Evolutionary conservation across 2,797 vertebrate species (phyloP).

Genomic region (Lithobates sylvaticus): DNA sequence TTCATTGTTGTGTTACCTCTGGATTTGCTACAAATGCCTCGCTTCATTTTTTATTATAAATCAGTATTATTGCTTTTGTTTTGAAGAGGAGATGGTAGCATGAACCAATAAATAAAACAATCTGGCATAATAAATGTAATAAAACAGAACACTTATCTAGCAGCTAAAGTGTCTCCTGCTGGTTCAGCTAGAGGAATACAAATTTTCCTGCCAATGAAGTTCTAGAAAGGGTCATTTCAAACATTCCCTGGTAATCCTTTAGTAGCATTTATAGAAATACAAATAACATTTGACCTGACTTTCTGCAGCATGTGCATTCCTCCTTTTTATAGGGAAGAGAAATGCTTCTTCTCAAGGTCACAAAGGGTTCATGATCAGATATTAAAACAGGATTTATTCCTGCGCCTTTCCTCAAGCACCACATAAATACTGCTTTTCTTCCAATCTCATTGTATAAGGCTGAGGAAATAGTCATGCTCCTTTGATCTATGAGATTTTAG

Average conservation of each 20-base stretch:
- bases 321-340: constrained; percentile 46
- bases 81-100: background rate
- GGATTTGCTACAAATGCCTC: too few species aligned
- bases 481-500: constrained; percentile 62
- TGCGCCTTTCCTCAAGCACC: constrained; percentile 50
- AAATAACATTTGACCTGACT: constrained; percentile 60
- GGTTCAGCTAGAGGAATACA: background rate
- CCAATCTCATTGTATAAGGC: constrained; percentile 58
- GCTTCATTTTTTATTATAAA: background rate
- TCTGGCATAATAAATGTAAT: background rate
- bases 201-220: constrained; percentile 3
- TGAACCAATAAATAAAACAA: background rate
- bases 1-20: background rate
- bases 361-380: constrained; percentile 58
- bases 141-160: background rate
- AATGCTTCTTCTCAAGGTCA: constrained; percentile 57
- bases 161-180: constrained; percentile 4
- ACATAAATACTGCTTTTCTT: constrained; percentile 61
- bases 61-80: background rate
- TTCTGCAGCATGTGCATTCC: constrained; percentile 55
- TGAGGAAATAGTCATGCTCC: constrained; percentile 62
- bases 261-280: constrained; percentile 58
- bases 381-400: constrained; percentile 62
- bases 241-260: constrained; percentile 38
- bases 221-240: constrained; percentile 21